phyloP scores from a whole-genome alignment of 2,888 invertebrate species.

The Protonemura montana region DNA sequence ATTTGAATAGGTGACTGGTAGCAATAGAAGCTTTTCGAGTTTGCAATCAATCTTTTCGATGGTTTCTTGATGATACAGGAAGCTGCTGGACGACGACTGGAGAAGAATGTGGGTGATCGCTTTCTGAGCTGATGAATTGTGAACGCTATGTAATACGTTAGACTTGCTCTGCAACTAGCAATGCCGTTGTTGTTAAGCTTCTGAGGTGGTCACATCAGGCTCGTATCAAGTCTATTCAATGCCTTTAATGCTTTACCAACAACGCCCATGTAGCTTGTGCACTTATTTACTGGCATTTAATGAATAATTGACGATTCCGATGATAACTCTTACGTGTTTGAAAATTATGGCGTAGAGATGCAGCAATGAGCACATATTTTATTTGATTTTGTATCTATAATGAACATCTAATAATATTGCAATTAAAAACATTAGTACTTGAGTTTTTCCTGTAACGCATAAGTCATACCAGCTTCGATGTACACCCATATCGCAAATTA shows the following conservation, averaged over 20 bases:
- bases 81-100: not conserved
- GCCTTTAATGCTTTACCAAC: not conserved
- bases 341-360: not conserved
- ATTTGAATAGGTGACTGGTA: not conserved
- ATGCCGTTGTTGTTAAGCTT: not conserved
- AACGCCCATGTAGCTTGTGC: not conserved
- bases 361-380: not conserved
- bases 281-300: not conserved
- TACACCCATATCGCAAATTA: constrained; percentile 7
- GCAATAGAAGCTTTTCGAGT: not conserved
- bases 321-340: not conserved
- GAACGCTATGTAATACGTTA: not conserved
- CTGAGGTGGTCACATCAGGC: not conserved
- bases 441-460: not conserved
- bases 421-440: not conserved
- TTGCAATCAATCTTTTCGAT: not conserved
- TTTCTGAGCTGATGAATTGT: not conserved
- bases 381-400: not conserved
- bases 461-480: not conserved
- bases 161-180: not conserved
- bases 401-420: not conserved
- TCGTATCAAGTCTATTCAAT: not conserved
- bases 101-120: not conserved
- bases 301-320: not conserved
- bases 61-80: not conserved